Evolutionary conservation across 2,113 vertebrate genomes (phyloP), one percentile per base, ranked within the genome.

Genomic region (Sceloporus undulatus): DNA sequence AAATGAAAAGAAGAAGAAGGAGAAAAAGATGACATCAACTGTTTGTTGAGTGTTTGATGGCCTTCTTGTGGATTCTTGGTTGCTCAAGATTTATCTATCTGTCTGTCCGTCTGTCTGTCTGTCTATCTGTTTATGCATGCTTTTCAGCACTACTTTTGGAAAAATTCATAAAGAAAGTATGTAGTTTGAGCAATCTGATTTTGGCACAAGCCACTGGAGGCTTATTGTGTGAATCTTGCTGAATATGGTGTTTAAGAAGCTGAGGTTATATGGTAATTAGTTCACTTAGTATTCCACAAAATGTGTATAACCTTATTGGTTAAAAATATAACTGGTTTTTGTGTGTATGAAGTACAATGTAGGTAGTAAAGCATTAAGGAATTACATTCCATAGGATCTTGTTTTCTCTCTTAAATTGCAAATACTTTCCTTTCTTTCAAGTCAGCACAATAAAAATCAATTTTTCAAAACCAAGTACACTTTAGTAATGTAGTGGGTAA

Each of bases 401-500:
- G 11, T 85, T 56, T 59, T 38, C 71, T 59, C 11, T 11, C 74
- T 73, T 38, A 73, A 54, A 56, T 34, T 54, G 56, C 21, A 71
- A 71, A 52, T 21, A 66, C 78, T 71, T 74, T 38, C 82, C 85
- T 91, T 91, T 92, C 66, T 91, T 89, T 68, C 0, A 0, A 29
- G 21, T 66, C 88, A 87, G 4, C 80, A 70, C 65, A 59, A 84
- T 80, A 65, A 82, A 87, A 86, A 62, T 79, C 10, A 42, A 2
- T 79, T 71, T 56, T 73, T 74, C 27, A 77, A 86, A 85, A 87
- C 75, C 5, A 88, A 83, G 34, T 86, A 88, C 74, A 66, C 76
- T 81, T 65, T 82, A 87, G 48, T 56, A 93, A 76, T 77, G 74
- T 19, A 93, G 56, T 76, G 82, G 59, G 83, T 88, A 27, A 0